Conservation (phyloP, 2,113 vertebrate genomes). For the Carassius gibelio region DNA sequence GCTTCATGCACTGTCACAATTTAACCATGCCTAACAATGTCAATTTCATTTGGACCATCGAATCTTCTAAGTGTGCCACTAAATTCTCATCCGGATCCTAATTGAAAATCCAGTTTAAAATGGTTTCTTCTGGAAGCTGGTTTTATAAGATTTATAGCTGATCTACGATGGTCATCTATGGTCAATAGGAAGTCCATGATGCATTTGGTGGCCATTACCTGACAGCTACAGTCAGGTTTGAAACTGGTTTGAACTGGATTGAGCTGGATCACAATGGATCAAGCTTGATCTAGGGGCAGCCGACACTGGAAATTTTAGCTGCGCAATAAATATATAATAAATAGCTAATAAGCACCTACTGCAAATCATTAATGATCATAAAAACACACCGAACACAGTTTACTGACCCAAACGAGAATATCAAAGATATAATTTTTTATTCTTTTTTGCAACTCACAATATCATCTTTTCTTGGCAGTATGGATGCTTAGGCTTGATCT, state of each 20-base stretch:
- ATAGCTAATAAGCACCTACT: not conserved
- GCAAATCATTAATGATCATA: not conserved
- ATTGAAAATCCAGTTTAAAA: not conserved
- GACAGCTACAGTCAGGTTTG: not conserved
- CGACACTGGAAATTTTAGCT: not conserved
- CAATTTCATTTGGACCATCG: not conserved
- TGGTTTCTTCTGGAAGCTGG: not conserved
- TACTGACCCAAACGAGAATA: not conserved
- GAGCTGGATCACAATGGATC: not conserved
- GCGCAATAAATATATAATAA: not conserved
- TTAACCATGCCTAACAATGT: not conserved
- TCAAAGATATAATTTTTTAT: slow-evolving; percentile 38
- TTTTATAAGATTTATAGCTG: not conserved
- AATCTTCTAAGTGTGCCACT: not conserved
- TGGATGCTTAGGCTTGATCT: slow-evolving; percentile 95
- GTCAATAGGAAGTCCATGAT: not conserved
- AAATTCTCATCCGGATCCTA: not conserved
- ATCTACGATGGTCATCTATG: not conserved
- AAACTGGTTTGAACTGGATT: slow-evolving; percentile 25
- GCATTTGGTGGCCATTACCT: not conserved
- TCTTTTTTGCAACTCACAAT: slow-evolving; percentile 81
- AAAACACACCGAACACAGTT: not conserved
- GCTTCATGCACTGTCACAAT: not conserved
- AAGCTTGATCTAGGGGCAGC: not conserved
- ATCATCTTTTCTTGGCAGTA: slow-evolving; percentile 98